A percentile compares a stretch with the other conserved stretches of the same genome.
Conservation (phyloP, 2,888 invertebrate species). For the Temnothorax rugatulus region DNA sequence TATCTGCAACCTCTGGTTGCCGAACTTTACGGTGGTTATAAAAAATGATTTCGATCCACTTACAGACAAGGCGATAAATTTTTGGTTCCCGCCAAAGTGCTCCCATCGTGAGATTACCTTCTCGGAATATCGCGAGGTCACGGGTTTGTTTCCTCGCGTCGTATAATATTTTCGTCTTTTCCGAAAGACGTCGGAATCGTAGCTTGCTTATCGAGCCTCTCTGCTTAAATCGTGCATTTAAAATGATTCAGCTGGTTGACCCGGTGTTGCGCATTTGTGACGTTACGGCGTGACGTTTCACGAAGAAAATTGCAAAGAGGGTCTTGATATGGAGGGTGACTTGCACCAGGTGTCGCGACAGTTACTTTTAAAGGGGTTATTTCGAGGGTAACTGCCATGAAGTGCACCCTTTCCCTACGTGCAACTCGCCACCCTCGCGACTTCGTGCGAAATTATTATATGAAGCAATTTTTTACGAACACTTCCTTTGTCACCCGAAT, state of each 20-base stretch:
- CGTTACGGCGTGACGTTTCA: constrained; percentile 54
- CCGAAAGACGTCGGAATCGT: background rate
- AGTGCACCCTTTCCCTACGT: constrained; percentile 55
- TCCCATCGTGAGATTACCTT: constrained; percentile 64
- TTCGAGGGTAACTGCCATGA: constrained; percentile 70
- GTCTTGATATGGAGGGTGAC: constrained; percentile 58
- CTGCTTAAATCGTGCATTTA: constrained; percentile 59
- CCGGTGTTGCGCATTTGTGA: background rate
- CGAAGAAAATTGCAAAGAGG: constrained; percentile 59
- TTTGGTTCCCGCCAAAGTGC: constrained; percentile 42
- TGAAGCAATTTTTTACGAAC: constrained; percentile 59
- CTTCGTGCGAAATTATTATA: constrained; percentile 71
- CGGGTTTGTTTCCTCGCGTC: constrained; percentile 51
- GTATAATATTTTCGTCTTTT: constrained; percentile 56
- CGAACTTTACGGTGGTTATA: constrained; percentile 71
- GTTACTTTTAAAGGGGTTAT: constrained; percentile 81
- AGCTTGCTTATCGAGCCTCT: constrained; percentile 38
- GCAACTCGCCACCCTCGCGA: constrained; percentile 63
- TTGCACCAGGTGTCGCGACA: constrained; percentile 79
- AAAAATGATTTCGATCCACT: constrained; percentile 74
- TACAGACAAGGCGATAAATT: constrained; percentile 69
- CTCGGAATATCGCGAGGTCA: constrained; percentile 44
- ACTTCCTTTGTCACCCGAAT: constrained; percentile 13
- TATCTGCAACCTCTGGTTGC: constrained; percentile 61
- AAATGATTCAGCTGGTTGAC: constrained; percentile 59